A percentile compares a stretch with the other conserved stretches of the same genome.
These are phyloP conservation scores for Pseudobourletiella spinata DNA, from an alignment of 1,140 invertebrate genomes.

Conservation along the genomic window DNA sequence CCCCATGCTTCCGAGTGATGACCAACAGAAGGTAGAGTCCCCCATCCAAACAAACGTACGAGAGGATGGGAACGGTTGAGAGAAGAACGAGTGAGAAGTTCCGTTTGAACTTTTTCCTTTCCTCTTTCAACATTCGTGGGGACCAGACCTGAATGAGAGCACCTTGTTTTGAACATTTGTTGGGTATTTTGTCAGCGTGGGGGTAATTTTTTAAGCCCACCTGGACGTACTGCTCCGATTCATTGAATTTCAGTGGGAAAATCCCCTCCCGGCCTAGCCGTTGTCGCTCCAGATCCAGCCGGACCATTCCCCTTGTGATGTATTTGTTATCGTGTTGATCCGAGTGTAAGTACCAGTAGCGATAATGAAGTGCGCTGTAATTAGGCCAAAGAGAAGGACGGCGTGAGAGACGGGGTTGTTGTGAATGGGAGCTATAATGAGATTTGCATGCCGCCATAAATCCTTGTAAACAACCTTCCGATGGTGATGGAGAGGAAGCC, in stretches of 20 bases:
- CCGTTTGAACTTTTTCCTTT: conserved; percentile 50
- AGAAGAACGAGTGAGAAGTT: conserved; percentile 52
- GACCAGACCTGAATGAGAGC: conserved; percentile 47
- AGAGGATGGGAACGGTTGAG: conserved; percentile 54
- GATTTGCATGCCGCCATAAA: too few relatives aligned
- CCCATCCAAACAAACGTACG: conserved; percentile 63
- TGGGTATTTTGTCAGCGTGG: too few relatives aligned
- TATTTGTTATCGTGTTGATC: conserved; percentile 67
- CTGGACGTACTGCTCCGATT: conserved; percentile 53
- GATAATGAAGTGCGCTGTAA: conserved; percentile 56
- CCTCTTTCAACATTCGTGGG: conserved; percentile 49
- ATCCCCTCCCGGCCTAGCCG: conserved; percentile 52
- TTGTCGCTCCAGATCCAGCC: conserved; percentile 57
- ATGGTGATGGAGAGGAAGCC: too few relatives aligned
- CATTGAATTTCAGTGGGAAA: conserved; percentile 58
- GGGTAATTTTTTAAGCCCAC: too few relatives aligned
- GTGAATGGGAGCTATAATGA: too few relatives aligned
- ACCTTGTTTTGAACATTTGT: too few relatives aligned
- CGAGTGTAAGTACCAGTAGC: conserved; percentile 58
- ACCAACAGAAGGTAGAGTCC: conserved; percentile 64
- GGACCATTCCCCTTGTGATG: conserved; percentile 55
- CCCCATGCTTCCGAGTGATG: conserved; percentile 56
- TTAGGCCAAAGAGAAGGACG: neutral
- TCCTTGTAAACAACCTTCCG: too few relatives aligned
- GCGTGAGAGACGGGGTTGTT: neutral